Evolutionary conservation across 2,113 vertebrate species (phyloP), one percentile per base, ranked within the genome.

Genomic region (Sardina pilchardus): DNA sequence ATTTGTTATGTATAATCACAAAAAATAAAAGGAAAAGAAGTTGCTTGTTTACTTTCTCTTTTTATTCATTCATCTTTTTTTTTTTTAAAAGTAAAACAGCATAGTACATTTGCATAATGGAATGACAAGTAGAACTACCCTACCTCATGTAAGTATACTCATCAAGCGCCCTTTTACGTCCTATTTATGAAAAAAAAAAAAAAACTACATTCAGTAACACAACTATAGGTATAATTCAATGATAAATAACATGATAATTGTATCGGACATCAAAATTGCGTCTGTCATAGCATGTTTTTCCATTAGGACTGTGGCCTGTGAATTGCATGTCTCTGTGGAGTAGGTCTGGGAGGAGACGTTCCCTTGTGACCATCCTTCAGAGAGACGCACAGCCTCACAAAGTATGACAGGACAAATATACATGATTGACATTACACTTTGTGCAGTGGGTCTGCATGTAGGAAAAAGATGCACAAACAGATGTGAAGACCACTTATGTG

Each of bases 161-260:
- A 75, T 14, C 67, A 78, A 78, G 71, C 30, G 34, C 71, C 71
- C 71, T 78, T 78, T 78, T 36, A 78, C 4, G 71, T 78, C 71
- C 71, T 36, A 30, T 36, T 14, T 56, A 5, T 19, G 21, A 56
- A 56, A 56, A 56, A 78, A 30, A 78, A 36, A 78, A 10, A 78
- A 75, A 36, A 30, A 36, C 71, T 78, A 78, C 30, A 39, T 78
- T 78, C 30, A 78, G 30, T 36, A 78, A 78, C 30, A 71, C 30
- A 34, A 71, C 63, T 71, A 34, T 12, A 34, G 9, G 30, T 36
- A 78, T 78, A 36, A 78, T 36, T 34, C 14, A 34, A 36, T 17
- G 71, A 78, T 71, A 71, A 71, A 71, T 78, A 78, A 78, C 71
- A 78, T 36, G 71, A 16, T 34, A 78, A 78, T 36, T 36, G 30